Percentiles rank a stretch among this genome's conserved stretches.
Conservation (phyloP, 2,888 invertebrate species). For the Drosophila bunnanda region DNA sequence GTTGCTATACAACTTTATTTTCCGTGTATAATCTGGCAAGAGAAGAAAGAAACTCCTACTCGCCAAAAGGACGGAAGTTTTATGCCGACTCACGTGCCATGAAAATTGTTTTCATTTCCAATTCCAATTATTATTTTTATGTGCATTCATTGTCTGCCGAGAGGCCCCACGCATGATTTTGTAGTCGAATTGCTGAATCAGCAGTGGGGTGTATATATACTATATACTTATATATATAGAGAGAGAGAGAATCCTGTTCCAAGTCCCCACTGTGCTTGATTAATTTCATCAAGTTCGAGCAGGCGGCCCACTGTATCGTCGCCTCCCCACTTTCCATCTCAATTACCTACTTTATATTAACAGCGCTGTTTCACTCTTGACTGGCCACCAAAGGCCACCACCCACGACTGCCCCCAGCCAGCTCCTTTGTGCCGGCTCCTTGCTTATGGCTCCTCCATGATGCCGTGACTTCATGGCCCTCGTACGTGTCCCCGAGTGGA, state of each 20-base stretch:
- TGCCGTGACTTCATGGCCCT: slow-evolving; percentile 74
- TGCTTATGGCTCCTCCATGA: background rate
- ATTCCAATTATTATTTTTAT: slow-evolving; percentile 82
- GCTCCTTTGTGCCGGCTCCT: background rate
- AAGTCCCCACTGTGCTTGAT: slow-evolving; percentile 75
- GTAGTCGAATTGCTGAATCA: slow-evolving; percentile 68
- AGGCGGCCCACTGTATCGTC: background rate
- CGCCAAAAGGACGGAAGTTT: slow-evolving; percentile 19
- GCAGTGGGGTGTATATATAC: slow-evolving; percentile 38
- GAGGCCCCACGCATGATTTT: slow-evolving; percentile 65
- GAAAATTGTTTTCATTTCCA: slow-evolving; percentile 78
- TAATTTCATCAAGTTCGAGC: slow-evolving; percentile 74
- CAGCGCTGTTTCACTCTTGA: slow-evolving; percentile 57
- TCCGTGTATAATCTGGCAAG: background rate
- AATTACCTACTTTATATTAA: slow-evolving; percentile 76
- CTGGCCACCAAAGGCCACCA: slow-evolving; percentile 40
- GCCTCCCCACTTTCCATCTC: slow-evolving; percentile 49
- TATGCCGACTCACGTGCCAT: slow-evolving; percentile 70
- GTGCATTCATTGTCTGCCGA: slow-evolving; percentile 71
- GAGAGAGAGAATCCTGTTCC: background rate
- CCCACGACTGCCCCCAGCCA: background rate
- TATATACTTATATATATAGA: slow-evolving; percentile 11
- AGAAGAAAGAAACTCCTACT: background rate
- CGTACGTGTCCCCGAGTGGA: slow-evolving; percentile 72
- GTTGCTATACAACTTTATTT: background rate